Base-by-base conservation (phyloP, 1,140 invertebrate genomes). In the Gryllus bimaculatus region DNA sequence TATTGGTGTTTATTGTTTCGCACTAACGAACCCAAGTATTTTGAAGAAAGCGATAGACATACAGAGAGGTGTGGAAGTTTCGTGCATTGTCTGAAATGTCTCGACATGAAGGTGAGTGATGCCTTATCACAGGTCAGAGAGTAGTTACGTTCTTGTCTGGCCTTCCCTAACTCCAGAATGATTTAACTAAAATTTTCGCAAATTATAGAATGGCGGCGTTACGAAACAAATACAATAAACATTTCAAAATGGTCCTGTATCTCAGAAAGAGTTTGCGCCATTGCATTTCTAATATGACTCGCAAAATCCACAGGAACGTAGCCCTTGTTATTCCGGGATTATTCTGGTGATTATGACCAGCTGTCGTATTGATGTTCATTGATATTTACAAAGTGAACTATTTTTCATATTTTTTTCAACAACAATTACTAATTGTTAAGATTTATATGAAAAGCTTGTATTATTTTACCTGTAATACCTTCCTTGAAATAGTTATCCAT, bases 51-150 rank as follows among this genome's bases (percentile, higher is more conserved):
- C 66, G 48, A 77, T 73, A 74, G 47, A 77, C 47, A 73, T 47
- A 80, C 66, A 73, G 73, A 80, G 39, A 77, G 73, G 15, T 12
- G 76, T 20, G 75, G 49, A 47, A 76, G 48, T 48, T 79, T 54
- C 48, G 49, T 78, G 76, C 76, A 74, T 75, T 49, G 49, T 75
- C 78, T 79, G 91, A 91, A 91, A 93, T 93, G 92, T 93, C 91
- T 90, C 90, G 91, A 89, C 92, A 93, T 91, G 92, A 93, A 91
- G 92, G 92, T 93, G 89, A 88, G 90, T 87, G 84, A 79, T 79
- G 79, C 79, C 73, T 48, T 73, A 79, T 79, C 49, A 73, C 79
- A 79, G 79, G 79, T 79, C 79, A 79, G 79, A 79, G 74, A 76
- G 75, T 76, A 74, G 79, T 74, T 79, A 79, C 79, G 79, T 79